Base-by-base conservation (phyloP, 1,140 invertebrate species). In the Drosophila suzukii region DNA sequence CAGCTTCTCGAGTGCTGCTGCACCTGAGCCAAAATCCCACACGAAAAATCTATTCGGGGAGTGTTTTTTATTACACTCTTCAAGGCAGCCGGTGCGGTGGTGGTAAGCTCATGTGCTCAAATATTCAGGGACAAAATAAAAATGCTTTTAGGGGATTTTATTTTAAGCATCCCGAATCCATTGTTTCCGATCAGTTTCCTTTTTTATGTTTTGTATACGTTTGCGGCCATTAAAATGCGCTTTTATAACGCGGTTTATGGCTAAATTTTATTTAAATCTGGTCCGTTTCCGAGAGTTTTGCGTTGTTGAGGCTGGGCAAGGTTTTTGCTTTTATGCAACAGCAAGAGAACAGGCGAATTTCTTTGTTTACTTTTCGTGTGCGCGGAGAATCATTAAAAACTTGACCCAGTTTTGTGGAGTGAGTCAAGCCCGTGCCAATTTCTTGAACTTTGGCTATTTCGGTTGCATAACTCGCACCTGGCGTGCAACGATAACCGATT, bases 231-330 rank as follows among this genome's bases (percentile, higher is more conserved):
- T 78, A 68, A 82, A 84, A 70, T 60, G 60, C 15, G 43, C 63
- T 72, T 74, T 83, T 84, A 77, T 74, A 44, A 68, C 34, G 60
- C 46, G 38, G n/a, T 41, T 78, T 78, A 70, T 50, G 46, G 20
- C 50, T 20, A 55, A 32, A 70, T 58, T 56, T 71, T 68, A 47
- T 57, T 68, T 56, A 24, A 71, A 71, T 71, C 53, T 71, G 53
- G 44, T 50, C 51, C 68, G 15, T 39, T 71, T 70, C 34, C 34
- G 20, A 71, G 65, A 56, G 41, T 56, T 73, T 78, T 66, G 44
- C 57, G 56, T 82, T 82, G 56, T 82, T 82, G 75, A 61, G 80
- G 75, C 54, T 75, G 80, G 80, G 59, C 80, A 78, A 73, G 80
- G 62, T 71, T 80, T 32, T 34, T 17, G 15, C 17, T 44, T 80